Evolutionary conservation across 2,113 vertebrate species (phyloP), one percentile per base, ranked within the genome.

Genomic region (Acanthochromis polyacanthus): DNA sequence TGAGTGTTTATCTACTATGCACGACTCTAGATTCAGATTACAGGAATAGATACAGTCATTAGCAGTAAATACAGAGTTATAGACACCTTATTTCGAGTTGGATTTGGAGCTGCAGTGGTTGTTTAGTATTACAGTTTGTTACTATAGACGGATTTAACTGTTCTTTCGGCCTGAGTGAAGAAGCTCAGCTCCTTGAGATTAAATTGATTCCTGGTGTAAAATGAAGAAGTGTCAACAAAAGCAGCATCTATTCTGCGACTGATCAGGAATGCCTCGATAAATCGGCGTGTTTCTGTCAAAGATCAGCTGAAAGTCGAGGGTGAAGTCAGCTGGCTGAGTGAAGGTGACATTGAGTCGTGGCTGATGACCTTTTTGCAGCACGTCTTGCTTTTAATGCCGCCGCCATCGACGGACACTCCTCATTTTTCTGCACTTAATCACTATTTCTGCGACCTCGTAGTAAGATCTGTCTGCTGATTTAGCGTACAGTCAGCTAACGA

Each of bases 331-430:
- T 4, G 8, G 23, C 43, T 69, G 28, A 45, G 78, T 91, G 90
- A 94, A 94, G 93, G 93, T 94, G 92, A 94, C 93, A 90, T 94
- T 94, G 92, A 89, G 81, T 85, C 3, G 2, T 30, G 17, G 23
- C 64, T 40, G 67, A 87, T 80, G 89, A 93, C 89, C 89, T 90
- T 85, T 77, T 83, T 73, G 20, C 58, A 23, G 30, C 55, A 25
- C 53, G 32, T 43, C 30, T 48, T 68, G 19, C 28, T 43, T 62
- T 64, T 58, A 28, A 71, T 28, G 71, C 74, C 71, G 46, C 52
- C 32, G 1, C 51, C 28, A 30, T 30, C 2, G 25, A 12, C 16
- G 25, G 2, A 38, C 28, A 55, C 38, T 63, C 48, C 14, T 28
- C 57, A 23, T 51, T 20, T 43, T 20, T 25, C 51, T n/a, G 23